phyloP scores from a whole-genome alignment of 2,113 vertebrate species.

The Trogon melanurus region DNA sequence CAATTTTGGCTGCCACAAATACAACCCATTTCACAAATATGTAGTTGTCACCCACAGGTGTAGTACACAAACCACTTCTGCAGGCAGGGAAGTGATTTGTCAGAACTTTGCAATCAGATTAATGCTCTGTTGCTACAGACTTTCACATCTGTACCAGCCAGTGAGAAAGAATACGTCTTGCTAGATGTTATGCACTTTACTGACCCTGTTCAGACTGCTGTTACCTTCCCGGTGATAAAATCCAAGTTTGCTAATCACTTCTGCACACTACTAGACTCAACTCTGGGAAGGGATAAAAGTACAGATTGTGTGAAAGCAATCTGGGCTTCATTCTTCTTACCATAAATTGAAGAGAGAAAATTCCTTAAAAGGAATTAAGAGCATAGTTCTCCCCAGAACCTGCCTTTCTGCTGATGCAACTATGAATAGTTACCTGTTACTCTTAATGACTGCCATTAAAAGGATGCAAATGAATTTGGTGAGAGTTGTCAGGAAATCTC shows the following conservation, averaged over 20 bases:
- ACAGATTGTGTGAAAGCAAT: neutral
- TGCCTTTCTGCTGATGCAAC: neutral
- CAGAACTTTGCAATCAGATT: neutral
- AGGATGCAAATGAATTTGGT: neutral
- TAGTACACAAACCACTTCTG: neutral
- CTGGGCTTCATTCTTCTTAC: neutral
- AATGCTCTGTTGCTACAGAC: neutral
- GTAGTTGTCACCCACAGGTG: neutral
- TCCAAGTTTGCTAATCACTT: neutral
- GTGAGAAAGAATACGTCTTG: neutral
- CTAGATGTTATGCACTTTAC: neutral
- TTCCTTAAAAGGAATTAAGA: neutral
- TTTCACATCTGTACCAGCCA: neutral
- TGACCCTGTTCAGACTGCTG: neutral
- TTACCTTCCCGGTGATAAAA: neutral
- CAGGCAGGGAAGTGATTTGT: neutral
- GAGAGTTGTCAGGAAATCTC: neutral
- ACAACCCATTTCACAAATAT: neutral
- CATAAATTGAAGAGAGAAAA: neutral
- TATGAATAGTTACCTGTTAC: neutral
- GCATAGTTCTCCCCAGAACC: neutral
- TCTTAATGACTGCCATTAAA: neutral
- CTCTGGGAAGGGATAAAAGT: neutral
- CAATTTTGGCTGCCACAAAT: neutral
- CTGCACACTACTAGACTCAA: neutral